Base-by-base conservation (phyloP, 2,888 invertebrate genomes). In the Malachius bipustulatus region DNA sequence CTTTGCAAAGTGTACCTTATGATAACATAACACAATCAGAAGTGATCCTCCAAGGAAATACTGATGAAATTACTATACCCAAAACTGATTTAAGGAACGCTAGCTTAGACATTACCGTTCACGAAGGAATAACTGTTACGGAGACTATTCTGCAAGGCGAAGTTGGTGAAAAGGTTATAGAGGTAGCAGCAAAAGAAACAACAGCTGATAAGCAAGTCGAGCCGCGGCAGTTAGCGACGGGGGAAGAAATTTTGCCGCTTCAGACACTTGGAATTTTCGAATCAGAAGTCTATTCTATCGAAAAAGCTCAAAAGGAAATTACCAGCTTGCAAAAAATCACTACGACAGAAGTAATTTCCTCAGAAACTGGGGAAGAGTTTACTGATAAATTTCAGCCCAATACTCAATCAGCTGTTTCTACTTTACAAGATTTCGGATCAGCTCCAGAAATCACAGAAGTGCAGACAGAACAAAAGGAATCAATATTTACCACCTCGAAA, bases 151-250 rank as follows among this genome's bases (percentile, higher is more conserved):
- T 51, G 8, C 53, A 58, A 38, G 62, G 62, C 40, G 51, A 54
- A 40, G 54, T 62, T 40, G 56, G 59, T 32, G 48, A 56, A 34
- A 60, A 67, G 50, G 49, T 66, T 2, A 51, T 59, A 8, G 59
- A 57, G 44, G 60, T 58, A n/a, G 43, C 52, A 27, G 65, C 66
- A 3, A 64, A 57, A 42, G 62, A 67, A 53, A 62, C 56, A 2
- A 61, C 51, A 10, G 67, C 69, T 2, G 52, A 62, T 44, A 51
- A 62, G 30, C 64, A 65, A 43, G 48, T 69, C 3, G 51, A 62
- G 29, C 59, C 62, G 41, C 59, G 58, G 36, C 60, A 61, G 37
- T 27, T 36, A 6, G 65, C 65, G 16, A n/a, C n/a, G n/a, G 65
- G 51, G 38, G 58, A 61, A 44, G 62, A 66, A 54, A 50, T 54